phyloP scores from a whole-genome alignment of 2,113 vertebrate species.

The Thryonomys swinderianus region DNA sequence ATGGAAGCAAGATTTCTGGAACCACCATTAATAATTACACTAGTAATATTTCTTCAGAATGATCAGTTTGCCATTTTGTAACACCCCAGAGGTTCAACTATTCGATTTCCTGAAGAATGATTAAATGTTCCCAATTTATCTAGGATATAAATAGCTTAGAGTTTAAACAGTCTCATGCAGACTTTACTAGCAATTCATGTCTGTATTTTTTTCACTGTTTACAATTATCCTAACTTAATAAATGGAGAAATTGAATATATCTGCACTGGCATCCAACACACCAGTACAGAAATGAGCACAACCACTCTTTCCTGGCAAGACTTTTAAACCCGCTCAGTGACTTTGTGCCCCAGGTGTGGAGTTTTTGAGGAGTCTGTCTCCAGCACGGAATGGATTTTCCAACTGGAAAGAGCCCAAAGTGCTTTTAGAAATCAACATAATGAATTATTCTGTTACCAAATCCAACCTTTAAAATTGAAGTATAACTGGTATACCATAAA shows the following conservation, averaged over 20 bases:
- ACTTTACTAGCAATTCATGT: conserved; percentile 19
- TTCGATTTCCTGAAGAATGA: conserved; percentile 24
- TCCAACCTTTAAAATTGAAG: neutral
- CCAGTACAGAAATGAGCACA: neutral
- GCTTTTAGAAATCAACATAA: conserved; percentile 29
- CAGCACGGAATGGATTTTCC: neutral
- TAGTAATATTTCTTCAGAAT: conserved; percentile 30
- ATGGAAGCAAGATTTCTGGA: neutral
- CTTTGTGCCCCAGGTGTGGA: neutral
- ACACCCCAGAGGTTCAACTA: neutral
- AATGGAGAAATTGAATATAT: conserved; percentile 21
- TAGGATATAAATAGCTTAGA: conserved; percentile 28
- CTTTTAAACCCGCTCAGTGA: neutral
- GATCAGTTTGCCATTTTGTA: neutral
- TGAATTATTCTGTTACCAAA: conserved; percentile 22
- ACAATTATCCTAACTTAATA: neutral
- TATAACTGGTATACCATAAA: neutral
- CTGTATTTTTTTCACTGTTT: neutral
- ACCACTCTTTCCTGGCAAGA: neutral
- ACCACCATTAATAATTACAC: neutral
- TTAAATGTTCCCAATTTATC: conserved; percentile 4
- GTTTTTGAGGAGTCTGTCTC: neutral
- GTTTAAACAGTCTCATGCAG: neutral
- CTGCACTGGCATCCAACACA: neutral
- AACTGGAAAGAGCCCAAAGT: neutral